Base-by-base conservation (phyloP, 2,888 invertebrate species). In the Hydropsyche betteni region DNA sequence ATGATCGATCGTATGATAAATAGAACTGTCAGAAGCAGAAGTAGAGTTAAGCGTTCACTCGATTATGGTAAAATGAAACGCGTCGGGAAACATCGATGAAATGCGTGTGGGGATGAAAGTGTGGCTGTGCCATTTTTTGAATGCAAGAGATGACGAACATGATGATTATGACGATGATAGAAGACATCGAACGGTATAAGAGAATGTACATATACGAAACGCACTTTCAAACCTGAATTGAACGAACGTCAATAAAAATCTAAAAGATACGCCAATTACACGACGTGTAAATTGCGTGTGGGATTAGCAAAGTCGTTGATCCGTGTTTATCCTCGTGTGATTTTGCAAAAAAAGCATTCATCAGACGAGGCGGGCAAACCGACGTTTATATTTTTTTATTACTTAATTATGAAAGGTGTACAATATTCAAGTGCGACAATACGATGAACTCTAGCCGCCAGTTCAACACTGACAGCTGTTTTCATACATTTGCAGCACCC, bases 381-480 rank as follows among this genome's bases (percentile, higher is more conserved):
- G 51, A 51, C 51, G 51, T 51, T 51, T 51, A n/a, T n/a, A 12
- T n/a, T 51, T 51, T 51, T 51, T 51, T 51, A 12, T 51, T 51
- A 51, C 8, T 12, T 8, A 51, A 61, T 4, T 61, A 16, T 6
- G 33, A 61, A 16, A 61, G 33, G 61, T 51, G 61, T 33, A 24
- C 61, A 24, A 24, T 24, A 24, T 24, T 24, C 24, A 24, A 24
- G 24, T 24, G 24, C 24, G 16, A 61, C 33, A 64, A 64, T 36
- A 64, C 64, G 64, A 64, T 64, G 64, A 64, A 64, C 64, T 34
- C 64, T 64, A 64, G 44, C 34, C 64, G 12, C 3, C n/a, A n/a
- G 64, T 64, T 64, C 64, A 64, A 10, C 34, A 64, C n/a, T n/a
- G 64, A 64, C 64, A 64, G 64, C 64, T 64, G 64, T 64, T 64